A percentile compares a stretch with the other conserved stretches of the same genome.
Evolutionary conservation across 2,797 vertebrate species (phyloP).

Genomic region (Chaunax sp.): DNA sequence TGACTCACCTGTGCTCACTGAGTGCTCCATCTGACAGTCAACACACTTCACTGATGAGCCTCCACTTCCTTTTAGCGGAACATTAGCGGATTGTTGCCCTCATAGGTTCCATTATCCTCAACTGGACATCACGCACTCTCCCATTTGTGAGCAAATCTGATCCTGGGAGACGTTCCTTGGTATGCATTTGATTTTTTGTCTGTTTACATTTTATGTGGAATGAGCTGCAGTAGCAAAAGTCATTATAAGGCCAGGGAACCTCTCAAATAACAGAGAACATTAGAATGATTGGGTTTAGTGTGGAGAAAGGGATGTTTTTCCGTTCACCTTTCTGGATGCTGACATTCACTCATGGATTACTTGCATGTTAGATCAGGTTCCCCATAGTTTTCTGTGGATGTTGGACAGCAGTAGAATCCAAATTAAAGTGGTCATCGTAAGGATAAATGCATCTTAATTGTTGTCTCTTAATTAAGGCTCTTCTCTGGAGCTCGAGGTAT

Average conservation of each 20-base stretch:
- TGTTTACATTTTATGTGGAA: slow-evolving; percentile 40
- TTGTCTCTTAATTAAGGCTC: background rate
- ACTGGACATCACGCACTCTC: slow-evolving; percentile 28
- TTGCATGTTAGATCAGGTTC: background rate
- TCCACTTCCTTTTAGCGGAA: slow-evolving; percentile 43
- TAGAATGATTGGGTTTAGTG: slow-evolving; percentile 5
- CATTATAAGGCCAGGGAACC: slow-evolving; percentile 25
- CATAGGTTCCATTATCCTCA: slow-evolving; percentile 57
- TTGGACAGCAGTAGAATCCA: background rate
- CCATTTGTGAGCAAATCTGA: slow-evolving; percentile 50
- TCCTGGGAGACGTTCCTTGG: slow-evolving; percentile 34
- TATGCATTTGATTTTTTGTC: slow-evolving; percentile 23
- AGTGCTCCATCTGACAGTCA: slow-evolving; percentile 30
- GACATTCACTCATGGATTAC: background rate
- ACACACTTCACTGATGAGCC: slow-evolving; percentile 25
- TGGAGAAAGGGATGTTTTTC: slow-evolving; percentile 25
- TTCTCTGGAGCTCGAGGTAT: slow-evolving; percentile 3
- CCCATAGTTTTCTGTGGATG: background rate
- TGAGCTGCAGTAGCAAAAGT: slow-evolving; percentile 34
- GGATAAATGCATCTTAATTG: background rate
- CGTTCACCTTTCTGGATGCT: background rate
- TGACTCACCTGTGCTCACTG: slow-evolving; percentile 28
- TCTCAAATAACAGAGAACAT: slow-evolving; percentile 38
- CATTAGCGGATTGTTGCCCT: slow-evolving; percentile 53
- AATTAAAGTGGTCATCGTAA: background rate